Conservation (phyloP, 2,888 invertebrate genomes). For the Merodon equestris region DNA sequence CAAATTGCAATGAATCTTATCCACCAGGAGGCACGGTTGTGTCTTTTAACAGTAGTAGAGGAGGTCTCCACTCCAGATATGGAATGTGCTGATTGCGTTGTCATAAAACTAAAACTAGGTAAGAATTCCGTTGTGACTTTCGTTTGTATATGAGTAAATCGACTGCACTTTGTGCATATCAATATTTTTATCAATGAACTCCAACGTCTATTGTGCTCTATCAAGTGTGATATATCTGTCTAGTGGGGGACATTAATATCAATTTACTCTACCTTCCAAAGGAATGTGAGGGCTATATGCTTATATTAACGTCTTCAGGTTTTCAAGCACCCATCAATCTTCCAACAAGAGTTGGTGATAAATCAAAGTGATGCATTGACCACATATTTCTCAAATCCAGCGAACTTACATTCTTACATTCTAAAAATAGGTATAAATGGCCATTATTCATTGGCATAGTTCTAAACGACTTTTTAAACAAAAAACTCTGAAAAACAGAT, state of each 20-base stretch:
- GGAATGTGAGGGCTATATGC: background rate
- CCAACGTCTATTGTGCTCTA: background rate
- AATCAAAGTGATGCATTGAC: slow-evolving; percentile 1
- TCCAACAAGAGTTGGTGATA: background rate
- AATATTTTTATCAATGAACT: background rate
- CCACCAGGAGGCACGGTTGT: background rate
- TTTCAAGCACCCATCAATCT: background rate
- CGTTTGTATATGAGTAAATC: slow-evolving; percentile 9
- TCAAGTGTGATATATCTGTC: background rate
- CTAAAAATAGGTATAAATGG: background rate
- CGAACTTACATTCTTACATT: background rate
- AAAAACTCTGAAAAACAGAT: background rate
- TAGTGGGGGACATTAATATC: background rate
- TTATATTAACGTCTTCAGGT: no score
- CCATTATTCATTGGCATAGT: background rate
- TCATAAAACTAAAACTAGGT: slow-evolving; percentile 7
- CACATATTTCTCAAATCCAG: background rate
- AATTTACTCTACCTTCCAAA: no score
- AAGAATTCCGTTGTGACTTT: slow-evolving; percentile 11
- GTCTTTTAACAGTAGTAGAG: slow-evolving; percentile 5
- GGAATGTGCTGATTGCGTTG: slow-evolving; percentile 17
- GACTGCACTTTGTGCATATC: slow-evolving; percentile 9
- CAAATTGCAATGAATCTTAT: slow-evolving; percentile 11
- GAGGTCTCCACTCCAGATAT: slow-evolving; percentile 4
- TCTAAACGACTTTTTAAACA: background rate